Conservation (phyloP, 2,888 invertebrate genomes). For the Heterodera filipjevi region DNA sequence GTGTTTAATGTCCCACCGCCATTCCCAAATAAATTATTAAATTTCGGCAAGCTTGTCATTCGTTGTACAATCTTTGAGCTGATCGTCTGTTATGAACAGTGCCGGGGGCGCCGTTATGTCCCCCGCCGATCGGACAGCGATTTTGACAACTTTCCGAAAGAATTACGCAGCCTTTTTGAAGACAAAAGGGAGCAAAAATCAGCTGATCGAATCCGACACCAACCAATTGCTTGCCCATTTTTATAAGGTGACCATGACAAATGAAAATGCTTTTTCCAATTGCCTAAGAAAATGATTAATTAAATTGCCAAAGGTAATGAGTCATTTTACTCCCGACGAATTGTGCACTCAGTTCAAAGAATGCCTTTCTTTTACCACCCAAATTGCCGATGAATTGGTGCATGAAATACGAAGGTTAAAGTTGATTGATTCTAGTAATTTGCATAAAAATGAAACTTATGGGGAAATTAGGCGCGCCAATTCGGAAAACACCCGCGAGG, state of each 20-base stretch:
- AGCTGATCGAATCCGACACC: neutral
- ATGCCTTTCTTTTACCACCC: conserved; percentile 88
- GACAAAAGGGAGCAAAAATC: neutral
- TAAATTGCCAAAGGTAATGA: conserved; percentile 50
- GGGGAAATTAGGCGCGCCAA: conserved; percentile 74
- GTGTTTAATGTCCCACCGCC: neutral
- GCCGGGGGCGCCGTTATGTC: neutral
- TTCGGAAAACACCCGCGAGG: conserved; percentile 87
- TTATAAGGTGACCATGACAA: conserved; percentile 1
- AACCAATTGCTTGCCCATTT: neutral
- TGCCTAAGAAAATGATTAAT: neutral
- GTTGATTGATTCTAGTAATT: neutral
- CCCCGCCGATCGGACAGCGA: neutral
- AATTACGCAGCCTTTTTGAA: conserved; percentile 9
- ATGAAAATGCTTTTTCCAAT: too few species aligned
- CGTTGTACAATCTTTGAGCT: too few species aligned
- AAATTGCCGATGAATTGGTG: conserved; percentile 94
- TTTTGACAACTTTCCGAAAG: conserved; percentile 2
- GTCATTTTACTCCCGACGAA: conserved; percentile 70
- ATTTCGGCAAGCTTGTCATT: neutral
- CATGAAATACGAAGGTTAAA: conserved; percentile 80
- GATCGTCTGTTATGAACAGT: neutral
- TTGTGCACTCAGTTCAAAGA: conserved; percentile 98
- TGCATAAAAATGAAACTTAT: neutral
- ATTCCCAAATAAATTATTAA: neutral